A percentile compares a stretch with the other conserved stretches of the same genome.
Conservation (phyloP, 2,113 vertebrate species). For the Coturnix japonica region DNA sequence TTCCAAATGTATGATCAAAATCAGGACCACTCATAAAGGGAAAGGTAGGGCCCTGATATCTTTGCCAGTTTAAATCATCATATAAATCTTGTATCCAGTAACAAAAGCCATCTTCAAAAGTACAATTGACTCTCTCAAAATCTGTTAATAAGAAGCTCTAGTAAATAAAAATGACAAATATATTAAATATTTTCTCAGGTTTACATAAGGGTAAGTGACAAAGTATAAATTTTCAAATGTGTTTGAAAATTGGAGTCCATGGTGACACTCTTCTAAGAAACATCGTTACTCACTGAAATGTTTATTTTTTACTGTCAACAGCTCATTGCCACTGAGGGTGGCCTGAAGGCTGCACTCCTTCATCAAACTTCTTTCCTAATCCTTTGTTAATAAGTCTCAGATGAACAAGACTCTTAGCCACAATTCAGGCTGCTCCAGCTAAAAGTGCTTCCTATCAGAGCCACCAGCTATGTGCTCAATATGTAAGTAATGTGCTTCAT, state of each 20-base stretch:
- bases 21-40: slow-evolving; percentile 82
- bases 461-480: not conserved
- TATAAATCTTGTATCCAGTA: slow-evolving; percentile 85
- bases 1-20: slow-evolving; percentile 88
- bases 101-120: slow-evolving; percentile 89
- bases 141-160: slow-evolving; percentile 73
- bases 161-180: slow-evolving; percentile 23
- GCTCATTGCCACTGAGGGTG: not conserved
- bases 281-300: not conserved
- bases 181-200: not conserved
- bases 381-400: not conserved
- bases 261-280: not conserved
- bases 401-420: not conserved
- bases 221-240: not conserved
- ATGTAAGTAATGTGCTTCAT: not conserved
- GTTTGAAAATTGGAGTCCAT: not conserved
- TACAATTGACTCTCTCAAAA: slow-evolving; percentile 85
- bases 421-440: not conserved
- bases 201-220: not conserved
- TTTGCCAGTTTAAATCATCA: slow-evolving; percentile 83
- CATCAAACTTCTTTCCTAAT: not conserved
- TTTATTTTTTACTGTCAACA: not conserved
- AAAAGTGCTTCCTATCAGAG: not conserved
- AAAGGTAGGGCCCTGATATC: slow-evolving; percentile 69
- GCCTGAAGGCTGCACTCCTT: not conserved